Conservation (phyloP, 2,113 vertebrate species). For the Oryzias woworae region DNA sequence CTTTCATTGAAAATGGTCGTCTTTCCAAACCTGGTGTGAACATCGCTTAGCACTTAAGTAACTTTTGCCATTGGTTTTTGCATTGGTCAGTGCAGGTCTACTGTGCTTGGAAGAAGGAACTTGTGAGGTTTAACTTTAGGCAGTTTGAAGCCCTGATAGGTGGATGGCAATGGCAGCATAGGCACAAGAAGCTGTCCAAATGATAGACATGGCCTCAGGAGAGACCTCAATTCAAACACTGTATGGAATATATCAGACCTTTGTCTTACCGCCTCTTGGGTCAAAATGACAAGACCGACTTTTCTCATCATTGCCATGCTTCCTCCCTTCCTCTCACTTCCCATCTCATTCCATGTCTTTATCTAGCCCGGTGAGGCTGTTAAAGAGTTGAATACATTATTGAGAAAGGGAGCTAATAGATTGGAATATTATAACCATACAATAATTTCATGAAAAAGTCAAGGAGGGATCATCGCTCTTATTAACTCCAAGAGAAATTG, state of each 20-base stretch:
- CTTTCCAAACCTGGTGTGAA: too few species aligned
- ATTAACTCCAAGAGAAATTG: conserved; percentile 98
- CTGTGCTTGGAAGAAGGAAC: background rate
- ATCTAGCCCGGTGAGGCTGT: conserved; percentile 94
- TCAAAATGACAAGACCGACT: conserved; percentile 73
- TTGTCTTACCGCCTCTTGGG: conserved; percentile 68
- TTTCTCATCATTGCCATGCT: conserved; percentile 67
- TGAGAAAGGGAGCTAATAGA: conserved; percentile 90
- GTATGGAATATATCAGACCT: conserved; percentile 65
- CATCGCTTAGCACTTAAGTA: background rate
- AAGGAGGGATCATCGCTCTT: conserved; percentile 98
- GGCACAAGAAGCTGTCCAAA: conserved; percentile 31
- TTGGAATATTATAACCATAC: conserved; percentile 99
- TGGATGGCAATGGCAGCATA: conserved; percentile 10
- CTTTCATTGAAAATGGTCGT: too few species aligned
- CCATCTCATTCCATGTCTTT: conserved; percentile 72
- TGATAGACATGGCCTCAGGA: conserved; percentile 60
- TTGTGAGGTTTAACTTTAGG: conserved; percentile 5
- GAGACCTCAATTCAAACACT: conserved; percentile 68
- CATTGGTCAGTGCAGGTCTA: too few species aligned
- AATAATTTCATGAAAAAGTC: conserved; percentile 99
- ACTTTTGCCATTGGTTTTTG: background rate
- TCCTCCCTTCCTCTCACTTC: conserved; percentile 32
- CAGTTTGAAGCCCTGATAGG: background rate
- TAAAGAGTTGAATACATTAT: conserved; percentile 98